Base-by-base conservation (phyloP, 2,888 invertebrate species). In the Amiota minor region DNA sequence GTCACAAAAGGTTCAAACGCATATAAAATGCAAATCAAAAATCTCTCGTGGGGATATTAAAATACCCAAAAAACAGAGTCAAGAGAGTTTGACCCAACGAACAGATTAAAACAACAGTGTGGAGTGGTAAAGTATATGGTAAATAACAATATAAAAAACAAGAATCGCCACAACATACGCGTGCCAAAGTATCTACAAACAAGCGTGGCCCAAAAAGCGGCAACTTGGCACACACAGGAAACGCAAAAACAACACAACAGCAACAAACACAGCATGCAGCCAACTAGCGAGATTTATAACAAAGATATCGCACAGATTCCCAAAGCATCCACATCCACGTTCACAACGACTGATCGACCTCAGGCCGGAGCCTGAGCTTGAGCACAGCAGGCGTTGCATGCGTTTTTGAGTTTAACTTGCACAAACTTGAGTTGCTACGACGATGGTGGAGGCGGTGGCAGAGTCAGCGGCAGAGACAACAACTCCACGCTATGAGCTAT, bases 221-320 rank as follows among this genome's bases (percentile, higher is more conserved):
- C 79, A 80, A 82, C 83, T 82, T 84, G 85, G 75, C 72, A 78
- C 82, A 35, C 67, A 68, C 67, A 75, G 79, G 76, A 79, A 78
- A 83, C 78, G 78, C 75, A 71, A 55, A 71, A 72, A 47, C 71
- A 70, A 10, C 65, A 71, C 70, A 74, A 53, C 74, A 77, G 76
- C 85, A 84, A 84, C 84, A 84, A 76, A 78, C 85, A 55, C 83
- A 83, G 83, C 83, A 85, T 78, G 83, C 76, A 77, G 79, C 78
- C 81, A 80, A 81, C 86, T 76, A 76, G 77, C 74, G 47, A 88
- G 87, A 87, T 87, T 88, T 87, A 87, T 87, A 88, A 87, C 88
- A 84, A 83, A 87, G 88, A 88, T 87, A 87, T 86, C 80, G 83
- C 81, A 74, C 74, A 76, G 75, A 75, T 76, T 72, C 74, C 62